Evolutionary conservation across 2,888 invertebrate species (phyloP).

Genomic region (Dione juno): DNA sequence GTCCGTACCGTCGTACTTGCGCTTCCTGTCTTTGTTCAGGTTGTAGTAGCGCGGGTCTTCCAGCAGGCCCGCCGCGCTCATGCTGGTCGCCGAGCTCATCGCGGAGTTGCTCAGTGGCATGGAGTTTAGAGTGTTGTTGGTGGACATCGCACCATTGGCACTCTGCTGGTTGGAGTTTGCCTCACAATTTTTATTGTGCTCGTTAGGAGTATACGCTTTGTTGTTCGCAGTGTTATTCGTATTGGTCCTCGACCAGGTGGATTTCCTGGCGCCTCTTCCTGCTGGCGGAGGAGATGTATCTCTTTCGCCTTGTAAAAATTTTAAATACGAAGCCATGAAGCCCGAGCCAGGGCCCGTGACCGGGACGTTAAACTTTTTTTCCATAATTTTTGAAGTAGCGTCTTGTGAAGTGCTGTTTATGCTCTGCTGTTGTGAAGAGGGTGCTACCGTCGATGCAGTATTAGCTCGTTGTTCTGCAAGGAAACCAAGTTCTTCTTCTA

Average conservation of each 20-base stretch:
- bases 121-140: conserved; percentile 64
- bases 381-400: conserved; percentile 80
- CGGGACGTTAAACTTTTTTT: conserved; percentile 85
- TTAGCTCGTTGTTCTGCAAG: conserved; percentile 85
- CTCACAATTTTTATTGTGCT: conserved; percentile 72
- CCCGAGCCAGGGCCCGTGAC: conserved; percentile 86
- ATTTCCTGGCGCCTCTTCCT: conserved; percentile 86
- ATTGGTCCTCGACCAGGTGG: conserved; percentile 85
- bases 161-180: conserved; percentile 67
- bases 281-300: conserved; percentile 91
- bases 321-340: conserved; percentile 94
- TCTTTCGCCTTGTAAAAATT: conserved; percentile 92
- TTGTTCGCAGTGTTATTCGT: conserved; percentile 72
- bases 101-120: conserved; percentile 71
- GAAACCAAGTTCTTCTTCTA: conserved; percentile 94
- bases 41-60: conserved; percentile 90
- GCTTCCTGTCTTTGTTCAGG: conserved; percentile 88
- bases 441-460: conserved; percentile 80
- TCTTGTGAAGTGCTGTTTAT: conserved; percentile 78
- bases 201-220: conserved; percentile 69
- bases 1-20: conserved; percentile 87
- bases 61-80: conserved; percentile 62
- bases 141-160: conserved; percentile 74
- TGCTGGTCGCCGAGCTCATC: conserved; percentile 69
- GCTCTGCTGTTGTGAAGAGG: conserved; percentile 79